Base-by-base conservation (phyloP, 2,797 vertebrate species). In the Chelon labrosus region DNA sequence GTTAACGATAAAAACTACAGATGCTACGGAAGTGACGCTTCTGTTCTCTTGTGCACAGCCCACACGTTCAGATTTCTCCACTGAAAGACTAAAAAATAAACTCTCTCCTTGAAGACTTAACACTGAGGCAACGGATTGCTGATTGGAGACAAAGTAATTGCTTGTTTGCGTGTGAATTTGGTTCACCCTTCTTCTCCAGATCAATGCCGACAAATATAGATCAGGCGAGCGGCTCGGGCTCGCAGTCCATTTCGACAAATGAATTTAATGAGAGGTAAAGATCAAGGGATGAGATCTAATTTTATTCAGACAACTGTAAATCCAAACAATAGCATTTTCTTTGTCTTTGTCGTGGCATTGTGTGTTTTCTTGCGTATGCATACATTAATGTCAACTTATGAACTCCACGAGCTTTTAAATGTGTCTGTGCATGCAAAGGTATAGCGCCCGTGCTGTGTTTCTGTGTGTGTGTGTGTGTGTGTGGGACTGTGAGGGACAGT, bases 181-280 rank as follows among this genome's bases (percentile, higher is more conserved):
- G 27, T 68, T 85, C 71, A 77, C 72, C 68, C 54, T 35, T 75
- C 79, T 38, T 31, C 63, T 69, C 64, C 62, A 88, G 77, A 88
- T 92, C 87, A 85, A 72, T 88, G 79, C 70, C 69, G 70, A 75
- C 83, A 87, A 90, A 86, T 89, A 87, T 87, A 87, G 82, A 89
- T 85, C 77, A 84, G 69, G 69, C 75, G 0, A 17, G 52, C 31
- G 31, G 31, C 70, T 76, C 67, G 51, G 49, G 47, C 59, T 76
- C 63, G 50, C 51, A 31, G 73, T 70, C 67, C 57, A 46, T 69
- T 72, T 80, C 83, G 85, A 88, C 87, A 74, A 73, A 77, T 61
- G 49, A 67, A 85, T 77, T 69, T 89, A 90, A 90, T 79, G 73
- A 86, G 80, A 50, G 66, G 51, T 56, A 35, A 27, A 41, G 70